These are phyloP conservation scores for Hypothenemus hampei DNA, from an alignment of 1,140 invertebrate species.

Conservation along the genomic window DNA sequence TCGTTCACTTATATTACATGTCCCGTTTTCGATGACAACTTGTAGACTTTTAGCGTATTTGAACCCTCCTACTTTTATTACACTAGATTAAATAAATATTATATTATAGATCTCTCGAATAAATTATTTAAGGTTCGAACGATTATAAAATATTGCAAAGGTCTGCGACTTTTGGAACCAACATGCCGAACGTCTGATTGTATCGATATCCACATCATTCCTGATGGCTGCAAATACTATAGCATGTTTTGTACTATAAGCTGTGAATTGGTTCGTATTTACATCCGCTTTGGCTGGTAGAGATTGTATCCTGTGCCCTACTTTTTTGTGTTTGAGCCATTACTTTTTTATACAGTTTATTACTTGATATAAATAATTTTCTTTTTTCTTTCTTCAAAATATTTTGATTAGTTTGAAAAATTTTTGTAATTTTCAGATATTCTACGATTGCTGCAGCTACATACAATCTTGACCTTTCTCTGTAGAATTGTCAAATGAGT, in stretches of 20 bases:
- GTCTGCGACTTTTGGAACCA: slow-evolving; percentile 5
- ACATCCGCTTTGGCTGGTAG: neutral
- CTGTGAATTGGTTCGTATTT: slow-evolving; percentile 5
- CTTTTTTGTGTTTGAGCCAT: neutral
- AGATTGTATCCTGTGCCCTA: slow-evolving; percentile 9
- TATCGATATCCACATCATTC: neutral
- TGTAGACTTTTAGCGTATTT: too few relatives aligned
- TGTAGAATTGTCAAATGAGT: neutral
- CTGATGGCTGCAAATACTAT: slow-evolving; percentile 1
- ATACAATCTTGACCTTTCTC: neutral
- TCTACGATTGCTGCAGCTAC: neutral
- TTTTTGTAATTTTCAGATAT: neutral
- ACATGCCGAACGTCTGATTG: neutral
- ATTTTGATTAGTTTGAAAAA: neutral
- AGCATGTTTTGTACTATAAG: slow-evolving; percentile 3
- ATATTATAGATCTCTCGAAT: too few relatives aligned
- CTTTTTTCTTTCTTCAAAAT: too few relatives aligned
- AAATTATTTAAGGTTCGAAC: too few relatives aligned
- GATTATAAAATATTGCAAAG: neutral
- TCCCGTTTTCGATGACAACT: too few relatives aligned
- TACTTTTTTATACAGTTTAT: slow-evolving; percentile 9
- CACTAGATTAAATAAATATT: too few relatives aligned
- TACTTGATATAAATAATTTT: neutral
- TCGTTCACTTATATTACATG: too few relatives aligned
- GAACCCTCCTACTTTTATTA: too few relatives aligned